Evolutionary conservation across 1,140 invertebrate species (phyloP), one percentile per base, ranked within the genome.

Genomic region (Oryctes rhinoceros): DNA sequence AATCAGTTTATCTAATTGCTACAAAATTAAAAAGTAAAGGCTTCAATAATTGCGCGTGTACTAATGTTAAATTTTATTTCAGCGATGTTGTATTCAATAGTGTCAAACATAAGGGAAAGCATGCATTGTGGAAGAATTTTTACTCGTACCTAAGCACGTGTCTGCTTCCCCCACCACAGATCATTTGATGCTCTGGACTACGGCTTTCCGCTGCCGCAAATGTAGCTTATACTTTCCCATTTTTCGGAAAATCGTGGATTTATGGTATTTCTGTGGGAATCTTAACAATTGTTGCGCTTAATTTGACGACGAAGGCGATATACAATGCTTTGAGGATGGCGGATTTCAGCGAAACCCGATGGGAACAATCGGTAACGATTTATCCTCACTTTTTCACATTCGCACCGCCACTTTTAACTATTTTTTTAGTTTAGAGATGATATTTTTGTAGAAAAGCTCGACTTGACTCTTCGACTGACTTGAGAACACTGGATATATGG

Each of bases 401-500:
- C 35, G 18, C 13, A 71, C 20, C 18, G 9, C 20, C 11, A 24
- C 24, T 67, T 71, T 71, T 48, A 76, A 76, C 15, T 30, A 47
- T 79, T 79, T 49, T 44, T 13, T 35, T 76, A 67, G 76, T 77
- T 79, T 71, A 24, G n/a, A 35, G n/a, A 49, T 37, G 78, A 39
- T 6, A 67, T 77, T 39, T 47, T 78, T 53, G 47, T 62, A 37
- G 47, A 20, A 82, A 81, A 78, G 75, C 65, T 81, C 83, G 82
- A 86, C 83, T 86, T 83, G 83, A 83, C 85, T 83, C 84, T 80
- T 81, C 85, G 86, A 83, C 85, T 83, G 86, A 86, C 86, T 87
- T 87, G 86, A 86, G 86, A 87, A 87, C 84, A 87, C 86, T 87
- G 86, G 86, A 87, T 87, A 86, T 87, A 87, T 86, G 86, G 86